Base-by-base conservation (phyloP, 2,113 vertebrate species). In the Himantopus leucocephalus region DNA sequence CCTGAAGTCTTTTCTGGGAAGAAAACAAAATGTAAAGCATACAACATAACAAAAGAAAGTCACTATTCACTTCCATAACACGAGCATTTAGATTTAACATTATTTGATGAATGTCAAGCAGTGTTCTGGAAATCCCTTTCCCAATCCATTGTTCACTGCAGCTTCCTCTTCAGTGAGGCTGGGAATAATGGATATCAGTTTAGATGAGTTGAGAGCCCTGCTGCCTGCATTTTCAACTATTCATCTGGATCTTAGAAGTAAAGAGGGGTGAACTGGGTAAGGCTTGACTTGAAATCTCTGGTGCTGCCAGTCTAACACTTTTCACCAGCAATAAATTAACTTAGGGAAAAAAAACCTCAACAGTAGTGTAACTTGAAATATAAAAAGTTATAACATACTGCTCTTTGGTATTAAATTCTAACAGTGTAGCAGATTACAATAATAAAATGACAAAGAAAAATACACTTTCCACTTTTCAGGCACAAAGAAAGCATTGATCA, bases 391-490 rank as follows among this genome's bases (percentile, higher is more conserved):
- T 19, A 81, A 55, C 59, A 37, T 60, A 52, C 34, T 87, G 43
- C 32, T 75, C 55, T 95, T 88, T 85, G 75, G 39, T 88, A 78
- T 95, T 94, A 78, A 90, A 95, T 81, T 92, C 82, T 87, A 92
- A 66, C 58, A 71, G 73, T 53, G 52, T 37, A 62, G 53, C 45
- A 74, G 92, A 96, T 96, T 94, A 94, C 82, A 96, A 95, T 95
- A 94, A 96, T 88, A 95, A 95, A 94, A 95, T 91, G 62, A 93
- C 89, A 92, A 94, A 96, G 83, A 88, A 95, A 97, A 96, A 96
- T 56, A 88, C 14, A 34, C 76, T 94, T 96, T 87, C 62, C 62
- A 52, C 53, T 92, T 92, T 87, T 71, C 62, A 89, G 21, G 32
- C 73, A 96, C 52, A 93, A 96, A 96, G 80, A 78, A 96, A 85